Evolutionary conservation across 2,888 invertebrate genomes (phyloP).

Genomic region (Magallana nippona): DNA sequence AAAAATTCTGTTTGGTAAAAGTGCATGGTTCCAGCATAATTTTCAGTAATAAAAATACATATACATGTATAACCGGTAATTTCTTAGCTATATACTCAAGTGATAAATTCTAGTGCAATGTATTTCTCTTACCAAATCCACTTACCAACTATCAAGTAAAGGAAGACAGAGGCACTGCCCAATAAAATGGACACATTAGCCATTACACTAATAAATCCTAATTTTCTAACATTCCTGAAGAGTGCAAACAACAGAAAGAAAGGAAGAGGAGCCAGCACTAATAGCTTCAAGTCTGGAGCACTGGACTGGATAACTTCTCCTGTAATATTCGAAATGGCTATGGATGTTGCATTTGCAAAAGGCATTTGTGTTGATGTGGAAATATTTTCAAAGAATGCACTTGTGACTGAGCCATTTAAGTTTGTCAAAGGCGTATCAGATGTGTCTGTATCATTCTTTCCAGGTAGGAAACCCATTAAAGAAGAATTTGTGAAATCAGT

Average conservation of each 20-base stretch:
- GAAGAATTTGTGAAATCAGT: background rate
- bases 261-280: conserved; percentile 73
- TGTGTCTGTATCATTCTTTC: conserved; percentile 8
- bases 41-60: no score
- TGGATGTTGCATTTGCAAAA: background rate
- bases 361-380: background rate
- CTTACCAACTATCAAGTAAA: conserved; percentile 70
- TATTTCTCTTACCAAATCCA: conserved; percentile 4
- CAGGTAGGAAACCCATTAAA: background rate
- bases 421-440: background rate
- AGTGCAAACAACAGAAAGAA: conserved; percentile 74
- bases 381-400: background rate
- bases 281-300: conserved; percentile 69
- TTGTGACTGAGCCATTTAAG: background rate
- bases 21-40: no score
- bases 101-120: background rate
- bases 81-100: no score
- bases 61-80: no score
- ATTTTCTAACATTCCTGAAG: conserved; percentile 70
- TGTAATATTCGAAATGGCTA: background rate
- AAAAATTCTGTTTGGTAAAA: no score
- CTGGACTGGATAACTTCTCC: conserved; percentile 45
- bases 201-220: conserved; percentile 73
- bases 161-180: conserved; percentile 71
- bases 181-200: conserved; percentile 74